Evolutionary conservation across 2,113 vertebrate species (phyloP).

Genomic region (Entomyzon cyanotis): DNA sequence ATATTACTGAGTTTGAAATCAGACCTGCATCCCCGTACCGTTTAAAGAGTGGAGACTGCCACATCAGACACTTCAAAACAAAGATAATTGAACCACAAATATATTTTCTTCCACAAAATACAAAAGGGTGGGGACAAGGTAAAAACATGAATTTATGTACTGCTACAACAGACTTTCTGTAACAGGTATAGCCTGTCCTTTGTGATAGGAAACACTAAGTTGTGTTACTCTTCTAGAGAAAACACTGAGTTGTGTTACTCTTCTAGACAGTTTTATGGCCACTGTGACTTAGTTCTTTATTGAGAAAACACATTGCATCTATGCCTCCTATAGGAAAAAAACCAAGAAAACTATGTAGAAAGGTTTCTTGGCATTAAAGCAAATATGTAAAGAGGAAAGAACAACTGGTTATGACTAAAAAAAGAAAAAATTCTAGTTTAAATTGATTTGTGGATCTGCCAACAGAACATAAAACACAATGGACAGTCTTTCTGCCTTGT

Average conservation of each 20-base stretch:
- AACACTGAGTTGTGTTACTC: neutral
- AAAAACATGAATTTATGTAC: neutral
- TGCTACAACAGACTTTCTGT: neutral
- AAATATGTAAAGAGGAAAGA: neutral
- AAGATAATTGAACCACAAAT: neutral
- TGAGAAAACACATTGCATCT: neutral
- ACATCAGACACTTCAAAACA: neutral
- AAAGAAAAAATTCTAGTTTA: neutral
- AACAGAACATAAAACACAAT: neutral
- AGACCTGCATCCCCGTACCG: neutral
- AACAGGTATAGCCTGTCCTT: neutral
- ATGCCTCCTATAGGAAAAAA: neutral
- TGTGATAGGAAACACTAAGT: neutral
- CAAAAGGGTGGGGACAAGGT: neutral
- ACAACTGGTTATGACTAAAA: neutral
- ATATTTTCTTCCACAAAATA: neutral
- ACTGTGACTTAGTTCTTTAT: neutral
- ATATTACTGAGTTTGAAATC: neutral
- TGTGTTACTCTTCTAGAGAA: neutral
- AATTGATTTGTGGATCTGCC: neutral
- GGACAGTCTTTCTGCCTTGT: neutral
- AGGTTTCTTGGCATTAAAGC: neutral
- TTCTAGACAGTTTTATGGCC: neutral
- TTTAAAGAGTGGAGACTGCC: neutral
- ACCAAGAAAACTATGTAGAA: neutral